Evolutionary conservation across 2,888 invertebrate genomes (phyloP).

Genomic region (Archaeoteleia sp.): DNA sequence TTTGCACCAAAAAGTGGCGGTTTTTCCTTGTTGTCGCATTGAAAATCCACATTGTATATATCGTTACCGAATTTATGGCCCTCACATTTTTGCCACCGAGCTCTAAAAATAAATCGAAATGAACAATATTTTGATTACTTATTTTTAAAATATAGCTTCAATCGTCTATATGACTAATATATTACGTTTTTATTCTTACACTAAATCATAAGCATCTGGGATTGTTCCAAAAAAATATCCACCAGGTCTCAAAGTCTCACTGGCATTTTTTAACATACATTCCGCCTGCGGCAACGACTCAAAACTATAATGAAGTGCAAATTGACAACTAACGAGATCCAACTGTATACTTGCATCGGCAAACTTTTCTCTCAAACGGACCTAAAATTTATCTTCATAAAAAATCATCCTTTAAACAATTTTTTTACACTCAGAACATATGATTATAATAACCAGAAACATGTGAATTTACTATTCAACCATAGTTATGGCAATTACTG

Average conservation of each 20-base stretch:
- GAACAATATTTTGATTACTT: no score
- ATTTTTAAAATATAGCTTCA: conserved; percentile 1
- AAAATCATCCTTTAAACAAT: conserved; percentile 29
- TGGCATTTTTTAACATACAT: conserved; percentile 93
- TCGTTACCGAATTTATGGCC: conserved; percentile 85
- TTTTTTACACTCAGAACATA: no score
- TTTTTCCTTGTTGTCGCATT: conserved; percentile 79
- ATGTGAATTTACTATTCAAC: no score
- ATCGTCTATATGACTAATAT: background rate
- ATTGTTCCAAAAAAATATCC: conserved; percentile 98
- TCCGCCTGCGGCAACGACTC: conserved; percentile 92
- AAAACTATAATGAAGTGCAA: conserved; percentile 98
- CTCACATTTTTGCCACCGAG: conserved; percentile 79
- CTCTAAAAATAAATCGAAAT: conserved; percentile 63
- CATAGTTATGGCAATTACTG: no score
- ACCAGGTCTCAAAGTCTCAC: conserved; percentile 90
- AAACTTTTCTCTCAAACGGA: conserved; percentile 84
- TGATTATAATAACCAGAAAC: no score
- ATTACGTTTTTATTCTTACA: conserved; percentile 76
- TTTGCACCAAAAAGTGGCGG: conserved; percentile 95
- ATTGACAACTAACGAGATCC: conserved; percentile 97
- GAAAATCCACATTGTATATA: conserved; percentile 84
- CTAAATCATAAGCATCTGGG: conserved; percentile 94
- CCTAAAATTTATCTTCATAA: conserved; percentile 70
- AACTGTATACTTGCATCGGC: conserved; percentile 86